Conservation (phyloP, 2,888 invertebrate species). For the Drosophila paranaensis region DNA sequence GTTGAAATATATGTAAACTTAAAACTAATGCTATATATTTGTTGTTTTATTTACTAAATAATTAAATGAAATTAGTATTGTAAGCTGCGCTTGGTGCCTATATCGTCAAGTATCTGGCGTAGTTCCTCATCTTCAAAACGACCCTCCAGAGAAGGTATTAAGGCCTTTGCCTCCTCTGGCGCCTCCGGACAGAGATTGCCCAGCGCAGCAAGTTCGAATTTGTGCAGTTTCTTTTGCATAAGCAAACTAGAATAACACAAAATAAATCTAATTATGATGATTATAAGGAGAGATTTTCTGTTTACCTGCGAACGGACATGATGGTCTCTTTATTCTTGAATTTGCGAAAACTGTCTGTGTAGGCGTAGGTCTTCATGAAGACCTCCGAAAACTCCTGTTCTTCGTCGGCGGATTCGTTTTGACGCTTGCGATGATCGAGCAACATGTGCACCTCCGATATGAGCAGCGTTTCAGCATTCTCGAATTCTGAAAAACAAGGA, state of each 20-base stretch:
- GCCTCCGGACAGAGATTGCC: constrained; percentile 99
- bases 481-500: constrained; percentile 91
- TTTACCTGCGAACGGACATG: constrained; percentile 95
- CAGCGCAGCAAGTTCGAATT: constrained; percentile 98
- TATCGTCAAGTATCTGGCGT: constrained; percentile 97
- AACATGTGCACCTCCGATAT: constrained; percentile 98
- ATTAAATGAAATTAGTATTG: constrained; percentile 89
- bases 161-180: constrained; percentile 98
- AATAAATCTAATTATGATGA: background rate
- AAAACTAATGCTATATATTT: constrained; percentile 8
- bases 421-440: constrained; percentile 97
- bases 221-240: constrained; percentile 97
- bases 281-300: background rate
- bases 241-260: constrained; percentile 88
- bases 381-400: constrained; percentile 99
- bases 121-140: constrained; percentile 99
- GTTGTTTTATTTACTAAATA: constrained; percentile 3
- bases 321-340: constrained; percentile 99
- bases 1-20: background rate
- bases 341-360: constrained; percentile 97
- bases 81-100: constrained; percentile 98
- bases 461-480: constrained; percentile 98
- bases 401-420: constrained; percentile 99
- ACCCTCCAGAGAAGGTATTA: constrained; percentile 98
- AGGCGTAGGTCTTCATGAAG: constrained; percentile 98